Evolutionary conservation across 2,797 vertebrate species (phyloP).

Genomic region (Lutjanus argentimaculatus): DNA sequence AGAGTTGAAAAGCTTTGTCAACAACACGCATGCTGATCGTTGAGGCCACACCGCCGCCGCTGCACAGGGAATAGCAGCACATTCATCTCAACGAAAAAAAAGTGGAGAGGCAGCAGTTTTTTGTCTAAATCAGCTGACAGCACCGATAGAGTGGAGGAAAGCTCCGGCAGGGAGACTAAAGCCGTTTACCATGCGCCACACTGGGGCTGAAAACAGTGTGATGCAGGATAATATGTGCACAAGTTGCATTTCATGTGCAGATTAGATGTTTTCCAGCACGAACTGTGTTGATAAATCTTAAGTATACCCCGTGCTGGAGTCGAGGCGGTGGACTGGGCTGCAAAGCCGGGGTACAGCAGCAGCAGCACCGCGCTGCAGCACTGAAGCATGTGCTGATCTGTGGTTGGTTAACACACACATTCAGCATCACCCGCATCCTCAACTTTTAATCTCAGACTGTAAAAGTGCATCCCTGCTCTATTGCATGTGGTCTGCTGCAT

Average conservation of each 20-base stretch:
- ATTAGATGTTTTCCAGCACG: background rate
- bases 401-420: background rate
- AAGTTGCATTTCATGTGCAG: conserved; percentile 13
- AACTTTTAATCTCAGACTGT: conserved; percentile 4
- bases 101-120: conserved; percentile 80
- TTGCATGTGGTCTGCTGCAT: background rate
- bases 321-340: background rate
- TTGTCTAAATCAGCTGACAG: conserved; percentile 75
- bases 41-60: conserved; percentile 49
- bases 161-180: conserved; percentile 23
- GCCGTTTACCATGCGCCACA: conserved; percentile 33
- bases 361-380: conserved; percentile 68
- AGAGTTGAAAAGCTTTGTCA: conserved; percentile 72
- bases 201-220: background rate
- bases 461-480: background rate
- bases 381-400: conserved; percentile 33
- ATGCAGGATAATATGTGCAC: background rate
- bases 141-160: conserved; percentile 50
- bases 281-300: background rate
- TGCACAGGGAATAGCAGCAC: conserved; percentile 59
- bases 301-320: background rate
- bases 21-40: conserved; percentile 62
- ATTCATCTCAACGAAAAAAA: conserved; percentile 53
- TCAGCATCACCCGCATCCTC: conserved; percentile 3
- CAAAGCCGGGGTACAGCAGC: conserved; percentile 35